Conservation (phyloP, 2,888 invertebrate genomes). For the Acrobasis repandana region DNA sequence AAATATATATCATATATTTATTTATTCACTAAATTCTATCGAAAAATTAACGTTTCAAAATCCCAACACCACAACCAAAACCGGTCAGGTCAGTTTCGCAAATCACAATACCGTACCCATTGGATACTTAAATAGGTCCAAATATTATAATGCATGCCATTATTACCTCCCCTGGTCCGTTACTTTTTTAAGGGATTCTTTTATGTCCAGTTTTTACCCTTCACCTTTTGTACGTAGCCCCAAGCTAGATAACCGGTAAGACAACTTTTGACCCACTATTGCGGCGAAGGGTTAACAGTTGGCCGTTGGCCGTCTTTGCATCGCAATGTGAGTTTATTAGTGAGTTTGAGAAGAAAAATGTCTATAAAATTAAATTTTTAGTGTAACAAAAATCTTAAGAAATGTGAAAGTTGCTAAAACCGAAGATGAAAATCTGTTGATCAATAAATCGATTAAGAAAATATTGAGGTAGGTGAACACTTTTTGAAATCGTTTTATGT, state of each 20-base stretch:
- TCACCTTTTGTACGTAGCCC: constrained; percentile 62
- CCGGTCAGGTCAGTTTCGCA: constrained; percentile 80
- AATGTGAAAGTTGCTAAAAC: not conserved
- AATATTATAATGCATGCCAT: constrained; percentile 78
- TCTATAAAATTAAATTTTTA: not conserved
- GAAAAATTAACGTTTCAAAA: constrained; percentile 27
- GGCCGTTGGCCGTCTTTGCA: constrained; percentile 57
- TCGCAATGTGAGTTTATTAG: constrained; percentile 30
- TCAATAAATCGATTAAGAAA: no score
- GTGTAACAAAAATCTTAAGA: not conserved
- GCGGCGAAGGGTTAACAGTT: constrained; percentile 72
- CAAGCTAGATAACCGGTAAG: constrained; percentile 80
- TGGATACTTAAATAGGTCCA: constrained; percentile 83
- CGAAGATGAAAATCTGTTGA: no score
- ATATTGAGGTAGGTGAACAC: no score
- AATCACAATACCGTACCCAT: constrained; percentile 73
- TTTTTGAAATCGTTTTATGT: no score
- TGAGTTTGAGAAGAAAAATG: not conserved
- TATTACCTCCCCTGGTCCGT: constrained; percentile 54
- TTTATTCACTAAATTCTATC: constrained; percentile 4
- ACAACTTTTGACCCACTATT: constrained; percentile 73
- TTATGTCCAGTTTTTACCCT: constrained; percentile 79
- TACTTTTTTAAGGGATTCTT: constrained; percentile 49
- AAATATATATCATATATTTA: no score
- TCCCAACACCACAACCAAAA: constrained; percentile 53